Base-by-base conservation (phyloP, 2,888 invertebrate genomes). In the Eristalinus aeneus region DNA sequence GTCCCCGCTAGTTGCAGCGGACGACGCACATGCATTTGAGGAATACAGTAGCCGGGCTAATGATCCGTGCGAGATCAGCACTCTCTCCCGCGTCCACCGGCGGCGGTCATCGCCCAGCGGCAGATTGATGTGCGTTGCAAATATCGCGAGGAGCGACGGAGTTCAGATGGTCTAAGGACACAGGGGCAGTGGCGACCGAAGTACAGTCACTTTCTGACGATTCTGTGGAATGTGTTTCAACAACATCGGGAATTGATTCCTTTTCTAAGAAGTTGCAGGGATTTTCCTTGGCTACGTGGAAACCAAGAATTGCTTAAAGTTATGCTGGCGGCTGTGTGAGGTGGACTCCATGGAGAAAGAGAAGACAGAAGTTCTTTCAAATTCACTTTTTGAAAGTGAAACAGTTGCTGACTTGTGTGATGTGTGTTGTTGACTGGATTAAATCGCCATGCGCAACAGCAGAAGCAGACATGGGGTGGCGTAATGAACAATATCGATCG, bases 31-130 rank as follows among this genome's bases (percentile, higher is more conserved):
- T 78, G 73, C 74, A 74, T 83, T 73, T 65, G 78, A 61, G 69
- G 39, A 78, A 84, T 67, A 84, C 83, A 74, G 83, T 78, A 84
- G 83, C 83, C 36, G n/a, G 36, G 23, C 27, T 56, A 53, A 78
- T 74, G 46, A 46, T 46, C n/a, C 46, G n/a, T n/a, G 4, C 5
- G n/a, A n/a, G 16, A 46, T 46, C 46, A 16, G 8, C 8, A 46
- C 46, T 46, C 16, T 46, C 46, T 16, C 1, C 8, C 8, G 8
- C 8, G 27, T 5, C 27, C 10, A 46, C 2, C 46, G 46, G 10
- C 46, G 5, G 12, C 12, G 11, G 3, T 1, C 16, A 16, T 46
- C 46, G 46, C 16, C 46, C 46, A 46, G 16, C 46, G 8, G 46
- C 46, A 46, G 16, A 46, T 46, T 46, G 8, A 46, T 46, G 46